Percentiles rank a stretch among this genome's conserved stretches.
These are phyloP conservation scores for Agelastica alni DNA, from an alignment of 2,888 invertebrate genomes.

Conservation along the genomic window DNA sequence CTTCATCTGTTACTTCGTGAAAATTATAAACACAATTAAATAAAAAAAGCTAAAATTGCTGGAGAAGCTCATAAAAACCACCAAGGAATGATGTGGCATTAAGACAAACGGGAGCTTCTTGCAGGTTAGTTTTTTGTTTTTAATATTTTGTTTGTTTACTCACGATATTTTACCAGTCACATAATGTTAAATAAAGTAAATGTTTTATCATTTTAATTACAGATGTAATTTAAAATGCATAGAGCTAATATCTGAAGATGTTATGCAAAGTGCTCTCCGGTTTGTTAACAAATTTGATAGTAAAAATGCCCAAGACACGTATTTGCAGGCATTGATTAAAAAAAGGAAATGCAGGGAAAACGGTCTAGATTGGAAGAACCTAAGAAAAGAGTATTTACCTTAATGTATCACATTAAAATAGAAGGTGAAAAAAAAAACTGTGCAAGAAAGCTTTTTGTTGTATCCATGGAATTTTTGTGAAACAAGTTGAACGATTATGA, in stretches of 20 bases:
- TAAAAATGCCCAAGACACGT: background rate
- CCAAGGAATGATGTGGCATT: background rate
- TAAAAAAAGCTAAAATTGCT: background rate
- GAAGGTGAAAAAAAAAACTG: no score
- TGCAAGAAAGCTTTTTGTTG: no score
- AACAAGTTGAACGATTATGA: no score
- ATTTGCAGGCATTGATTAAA: background rate
- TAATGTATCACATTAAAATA: no score
- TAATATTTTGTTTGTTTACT: background rate
- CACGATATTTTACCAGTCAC: background rate
- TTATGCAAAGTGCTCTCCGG: background rate
- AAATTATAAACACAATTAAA: no score
- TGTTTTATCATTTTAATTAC: background rate
- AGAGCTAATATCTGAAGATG: background rate
- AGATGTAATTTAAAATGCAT: background rate
- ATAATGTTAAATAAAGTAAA: background rate
- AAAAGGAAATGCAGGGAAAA: background rate
- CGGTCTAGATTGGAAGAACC: no score
- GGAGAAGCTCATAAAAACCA: background rate
- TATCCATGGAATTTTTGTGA: no score
- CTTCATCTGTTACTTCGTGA: no score
- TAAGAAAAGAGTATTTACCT: background rate
- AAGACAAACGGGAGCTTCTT: background rate
- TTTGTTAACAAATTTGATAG: background rate
- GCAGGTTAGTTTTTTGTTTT: background rate